Base-by-base conservation (phyloP, 2,797 vertebrate species). In the Pseudocheirus occidentalis region DNA sequence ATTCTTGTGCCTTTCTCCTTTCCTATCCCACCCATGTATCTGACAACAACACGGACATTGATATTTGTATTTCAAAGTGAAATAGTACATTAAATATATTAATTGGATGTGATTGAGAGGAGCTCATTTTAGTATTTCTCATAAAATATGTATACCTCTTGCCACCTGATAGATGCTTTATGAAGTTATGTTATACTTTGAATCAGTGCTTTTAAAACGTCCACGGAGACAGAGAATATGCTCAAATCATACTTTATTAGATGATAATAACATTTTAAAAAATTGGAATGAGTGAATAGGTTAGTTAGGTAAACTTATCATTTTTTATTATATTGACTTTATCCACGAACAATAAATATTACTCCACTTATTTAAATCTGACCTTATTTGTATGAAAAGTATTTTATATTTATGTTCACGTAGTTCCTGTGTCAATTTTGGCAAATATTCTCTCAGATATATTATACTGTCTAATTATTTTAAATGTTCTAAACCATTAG, bases 101-200 rank as follows among this genome's bases (percentile, higher is more conserved):
- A 50, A 9, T 50, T 94, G 31, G 90, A 95, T 59, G 24, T 91
- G 55, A 50, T 53, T 66, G 27, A 57, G 93, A 93, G 58, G 11
- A 28, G 95, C 27, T 90, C 34, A 90, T 57, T 92, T 87, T 92
- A 94, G 81, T 55, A 93, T 53, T 12, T 73, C 53, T 55, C 53
- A 40, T 93, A 90, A 91, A 93, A 31, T 94, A 29, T 46, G 73
- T 91, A 50, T n/a, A 24, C 53, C 28, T 94, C 52, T 40, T 96
- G 54, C 46, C 62, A 89, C 5, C 93, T 34, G 46, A 0, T 53
- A 53, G 53, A 53, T 91, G 29, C 57, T 55, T 40, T 50, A 1
- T 91, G 93, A 90, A 95, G 66, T 94, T 92, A 31, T 54, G 56
- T 29, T 90, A 54, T 28, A 91, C 13, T 93, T 93, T 90, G 92